phyloP scores from a whole-genome alignment of 2,797 vertebrate species.

The Chaetodon trifasciatus region DNA sequence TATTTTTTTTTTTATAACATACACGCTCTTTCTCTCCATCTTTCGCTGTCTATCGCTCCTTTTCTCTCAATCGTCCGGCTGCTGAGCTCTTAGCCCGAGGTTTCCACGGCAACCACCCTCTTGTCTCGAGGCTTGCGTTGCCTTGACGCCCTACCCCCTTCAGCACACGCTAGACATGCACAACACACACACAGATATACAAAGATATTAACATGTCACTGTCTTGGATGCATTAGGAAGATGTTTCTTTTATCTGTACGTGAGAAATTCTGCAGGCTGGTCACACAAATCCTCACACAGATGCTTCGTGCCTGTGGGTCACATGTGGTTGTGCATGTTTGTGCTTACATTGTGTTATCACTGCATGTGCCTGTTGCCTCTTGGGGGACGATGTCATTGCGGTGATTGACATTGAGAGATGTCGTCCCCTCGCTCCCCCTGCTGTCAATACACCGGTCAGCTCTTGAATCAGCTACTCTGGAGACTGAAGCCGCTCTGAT shows the following conservation, averaged over 20 bases:
- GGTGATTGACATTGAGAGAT: slow-evolving; percentile 61
- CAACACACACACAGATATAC: slow-evolving; percentile 55
- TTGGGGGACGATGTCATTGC: slow-evolving; percentile 48
- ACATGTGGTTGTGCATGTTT: background rate
- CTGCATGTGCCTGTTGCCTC: slow-evolving; percentile 27
- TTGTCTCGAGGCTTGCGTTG: slow-evolving; percentile 84
- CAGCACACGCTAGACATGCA: slow-evolving; percentile 71
- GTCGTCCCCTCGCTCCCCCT: slow-evolving; percentile 44
- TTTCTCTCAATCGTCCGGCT: slow-evolving; percentile 71
- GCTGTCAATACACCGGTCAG: slow-evolving; percentile 51
- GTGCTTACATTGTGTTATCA: slow-evolving; percentile 1
- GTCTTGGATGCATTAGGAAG: background rate
- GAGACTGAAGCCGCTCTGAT: slow-evolving; percentile 44
- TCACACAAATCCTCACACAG: slow-evolving; percentile 9
- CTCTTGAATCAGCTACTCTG: slow-evolving; percentile 69
- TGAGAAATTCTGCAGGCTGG: slow-evolving; percentile 5
- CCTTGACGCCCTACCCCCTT: slow-evolving; percentile 83
- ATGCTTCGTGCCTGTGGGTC: background rate
- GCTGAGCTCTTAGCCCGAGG: slow-evolving; percentile 79
- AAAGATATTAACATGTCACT: slow-evolving; percentile 28
- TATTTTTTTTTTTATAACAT: slow-evolving; percentile 56
- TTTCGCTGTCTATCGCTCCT: slow-evolving; percentile 61
- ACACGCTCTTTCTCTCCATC: slow-evolving; percentile 51
- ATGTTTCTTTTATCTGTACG: slow-evolving; percentile 4
- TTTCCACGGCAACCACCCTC: slow-evolving; percentile 88